Evolutionary conservation across 2,888 invertebrate species (phyloP).

Genomic region (Cerastis leucographa): DNA sequence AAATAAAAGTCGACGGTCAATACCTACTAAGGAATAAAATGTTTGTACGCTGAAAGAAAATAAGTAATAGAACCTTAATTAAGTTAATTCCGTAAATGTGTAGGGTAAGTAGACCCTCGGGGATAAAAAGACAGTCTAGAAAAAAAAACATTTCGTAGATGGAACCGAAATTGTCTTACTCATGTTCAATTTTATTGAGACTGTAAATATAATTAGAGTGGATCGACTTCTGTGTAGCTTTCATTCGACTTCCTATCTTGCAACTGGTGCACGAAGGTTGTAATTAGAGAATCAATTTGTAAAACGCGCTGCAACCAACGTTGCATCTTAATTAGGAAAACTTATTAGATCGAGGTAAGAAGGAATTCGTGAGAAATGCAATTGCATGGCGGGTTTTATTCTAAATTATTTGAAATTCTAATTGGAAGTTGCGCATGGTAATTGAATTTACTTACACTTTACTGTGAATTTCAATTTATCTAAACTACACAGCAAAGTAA

Average conservation of each 20-base stretch:
- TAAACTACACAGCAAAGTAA: background rate
- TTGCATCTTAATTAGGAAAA: conserved; percentile 59
- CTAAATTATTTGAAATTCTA: conserved; percentile 37
- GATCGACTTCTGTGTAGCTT: conserved; percentile 21
- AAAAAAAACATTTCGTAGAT: conserved; percentile 52
- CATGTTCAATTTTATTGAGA: conserved; percentile 45
- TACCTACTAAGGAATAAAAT: conserved; percentile 46
- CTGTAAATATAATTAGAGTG: conserved; percentile 52
- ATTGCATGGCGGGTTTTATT: conserved; percentile 27
- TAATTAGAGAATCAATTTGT: conserved; percentile 23
- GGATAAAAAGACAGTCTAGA: conserved; percentile 50
- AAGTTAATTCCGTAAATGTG: conserved; percentile 68
- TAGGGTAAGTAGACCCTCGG: conserved; percentile 54
- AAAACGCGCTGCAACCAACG: conserved; percentile 17
- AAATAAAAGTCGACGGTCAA: conserved; percentile 41
- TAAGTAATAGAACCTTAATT: conserved; percentile 68
- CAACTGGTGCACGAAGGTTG: conserved; percentile 17
- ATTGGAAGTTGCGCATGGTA: conserved; percentile 11
- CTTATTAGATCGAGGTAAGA: conserved; percentile 46
- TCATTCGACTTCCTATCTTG: conserved; percentile 19
- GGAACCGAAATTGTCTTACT: conserved; percentile 47
- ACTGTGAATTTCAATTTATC: background rate
- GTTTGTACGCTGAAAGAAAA: conserved; percentile 52
- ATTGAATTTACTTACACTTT: conserved; percentile 8
- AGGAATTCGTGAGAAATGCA: conserved; percentile 47